These are phyloP conservation scores for Apotomis betuletana DNA, from an alignment of 2,888 invertebrate species.

Conservation along the genomic window DNA sequence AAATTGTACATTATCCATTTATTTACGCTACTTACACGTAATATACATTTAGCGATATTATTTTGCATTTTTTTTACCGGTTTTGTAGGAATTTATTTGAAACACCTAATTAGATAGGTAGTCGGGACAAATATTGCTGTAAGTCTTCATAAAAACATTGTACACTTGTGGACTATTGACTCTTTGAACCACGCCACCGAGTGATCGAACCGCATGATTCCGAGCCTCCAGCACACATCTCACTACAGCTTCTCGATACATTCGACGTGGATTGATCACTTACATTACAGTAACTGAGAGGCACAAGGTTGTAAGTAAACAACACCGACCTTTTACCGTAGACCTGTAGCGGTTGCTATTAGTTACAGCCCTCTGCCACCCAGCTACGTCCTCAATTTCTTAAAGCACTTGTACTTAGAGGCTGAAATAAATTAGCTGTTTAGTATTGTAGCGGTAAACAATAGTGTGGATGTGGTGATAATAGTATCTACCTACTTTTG, in stretches of 20 bases:
- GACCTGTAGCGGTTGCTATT: constrained; percentile 32
- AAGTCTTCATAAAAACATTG: constrained; percentile 72
- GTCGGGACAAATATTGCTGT: constrained; percentile 56
- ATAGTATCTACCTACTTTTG: constrained; percentile 56
- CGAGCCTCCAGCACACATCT: constrained; percentile 82
- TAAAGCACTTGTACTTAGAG: constrained; percentile 80
- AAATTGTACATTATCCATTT: constrained; percentile 12
- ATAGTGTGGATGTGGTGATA: constrained; percentile 78
- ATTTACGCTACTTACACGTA: constrained; percentile 23
- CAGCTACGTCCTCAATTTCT: constrained; percentile 73
- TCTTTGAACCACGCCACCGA: constrained; percentile 83
- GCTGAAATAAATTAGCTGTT: constrained; percentile 77
- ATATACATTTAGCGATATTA: constrained; percentile 35
- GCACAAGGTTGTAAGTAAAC: constrained; percentile 72
- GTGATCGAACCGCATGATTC: constrained; percentile 83
- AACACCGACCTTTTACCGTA: constrained; percentile 24
- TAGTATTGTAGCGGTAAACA: constrained; percentile 74
- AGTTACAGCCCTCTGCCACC: constrained; percentile 77
- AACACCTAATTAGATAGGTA: constrained; percentile 48
- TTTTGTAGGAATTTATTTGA: constrained; percentile 46
- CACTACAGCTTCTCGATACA: constrained; percentile 83
- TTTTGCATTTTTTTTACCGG: constrained; percentile 45
- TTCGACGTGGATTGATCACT: constrained; percentile 74
- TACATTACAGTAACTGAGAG: constrained; percentile 78
- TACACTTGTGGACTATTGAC: constrained; percentile 77